Evolutionary conservation across 2,797 vertebrate species (phyloP), one percentile per base, ranked within the genome.

Genomic region (Pempheris klunzingeri): DNA sequence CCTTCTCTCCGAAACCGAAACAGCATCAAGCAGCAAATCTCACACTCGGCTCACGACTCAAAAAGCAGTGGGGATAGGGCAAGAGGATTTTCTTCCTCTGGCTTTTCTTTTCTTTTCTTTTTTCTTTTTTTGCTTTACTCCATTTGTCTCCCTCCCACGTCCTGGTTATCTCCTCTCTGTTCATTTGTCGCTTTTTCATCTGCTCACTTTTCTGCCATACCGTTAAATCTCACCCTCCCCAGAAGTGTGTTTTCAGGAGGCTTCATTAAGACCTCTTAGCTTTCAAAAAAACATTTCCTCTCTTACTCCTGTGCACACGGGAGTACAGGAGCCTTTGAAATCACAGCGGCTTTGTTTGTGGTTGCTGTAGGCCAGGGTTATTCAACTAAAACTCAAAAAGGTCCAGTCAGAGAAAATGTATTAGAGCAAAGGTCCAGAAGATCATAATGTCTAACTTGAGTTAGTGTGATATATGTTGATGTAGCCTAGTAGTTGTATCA

Each of bases 1-100:
- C 75, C 36, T 80, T 57, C 53, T 60, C 77, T 72, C 50, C 13
- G 59, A 57, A 63, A 68, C 64, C 0, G 5, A 76, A 80, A 74
- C 82, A 47, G 80, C 87, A 76, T 78, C 80, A 58, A 46, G 53
- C 84, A 82, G 87, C 87, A 90, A 77, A 88, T 86, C 84, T 90
- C 64, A 55, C 71, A 50, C 66, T 90, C 88, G 88, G 86, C 87
- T 87, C 74, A 0, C 0, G n/a, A 88, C 74, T 80, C 49, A 28
- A 78, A 72, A 78, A 81, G 60, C 83, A 87, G 70, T 20, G 76
- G 58, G 50, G 68, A 86, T 84, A 82, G 67, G 57, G 71, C 71
- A 2, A 52, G 69, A 80, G 60, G 46, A 43, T 82, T 80, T 78
- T 80, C n/a, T n/a, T n/a, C n/a, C n/a, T n/a, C n/a, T n/a, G n/a